phyloP scores from a whole-genome alignment of 2,888 invertebrate genomes.

The Meloe dianella region DNA sequence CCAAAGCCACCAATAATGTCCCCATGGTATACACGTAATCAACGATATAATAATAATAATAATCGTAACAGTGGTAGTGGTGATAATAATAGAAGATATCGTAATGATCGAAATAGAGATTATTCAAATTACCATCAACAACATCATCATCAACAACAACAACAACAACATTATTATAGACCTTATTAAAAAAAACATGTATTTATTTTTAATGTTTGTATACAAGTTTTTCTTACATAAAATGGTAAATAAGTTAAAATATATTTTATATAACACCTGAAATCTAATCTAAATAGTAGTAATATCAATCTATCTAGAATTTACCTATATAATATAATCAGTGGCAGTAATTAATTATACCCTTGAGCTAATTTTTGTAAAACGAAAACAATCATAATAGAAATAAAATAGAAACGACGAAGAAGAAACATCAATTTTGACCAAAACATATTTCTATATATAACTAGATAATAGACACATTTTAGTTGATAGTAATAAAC shows the following conservation, averaged over 20 bases:
- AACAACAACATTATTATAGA: not conserved
- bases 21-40: conserved; percentile 53
- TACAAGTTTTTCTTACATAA: conserved; percentile 8
- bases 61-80: conserved; percentile 23
- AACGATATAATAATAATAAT: conserved; percentile 33
- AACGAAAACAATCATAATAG: not conserved
- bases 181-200: conserved; percentile 1
- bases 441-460: no score
- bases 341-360: conserved; percentile 3
- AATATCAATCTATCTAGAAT: conserved; percentile 6
- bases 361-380: conserved; percentile 9
- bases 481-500: not conserved
- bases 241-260: conserved; percentile 9
- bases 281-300: not conserved
- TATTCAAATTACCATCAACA: not conserved
- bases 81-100: conserved; percentile 26
- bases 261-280: not conserved
- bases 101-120: conserved; percentile 23
- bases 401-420: no score
- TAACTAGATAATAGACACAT: no score
- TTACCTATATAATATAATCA: not conserved
- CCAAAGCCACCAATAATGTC: conserved; percentile 58
- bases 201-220: not conserved
- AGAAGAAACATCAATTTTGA: not conserved
- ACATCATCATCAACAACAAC: not conserved